Evolutionary conservation across 2,888 invertebrate genomes (phyloP), one percentile per base, ranked within the genome.

Genomic region (Phragmatobia fuliginosa): DNA sequence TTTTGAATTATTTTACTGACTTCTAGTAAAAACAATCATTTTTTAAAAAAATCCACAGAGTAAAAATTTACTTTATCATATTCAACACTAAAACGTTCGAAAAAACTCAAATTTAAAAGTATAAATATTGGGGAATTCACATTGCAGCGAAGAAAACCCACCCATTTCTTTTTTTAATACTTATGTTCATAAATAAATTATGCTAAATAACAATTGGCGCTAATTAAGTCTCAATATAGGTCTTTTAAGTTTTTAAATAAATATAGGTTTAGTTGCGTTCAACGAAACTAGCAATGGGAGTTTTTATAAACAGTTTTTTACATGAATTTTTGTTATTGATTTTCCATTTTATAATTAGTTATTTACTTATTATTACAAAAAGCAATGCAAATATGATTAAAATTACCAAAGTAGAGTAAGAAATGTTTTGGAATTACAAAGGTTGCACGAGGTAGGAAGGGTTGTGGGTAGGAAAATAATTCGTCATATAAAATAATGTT

Each of bases 371-470:
- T 65, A 69, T 38, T 49, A 52, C 49, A 0, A 56, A n/a, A 52
- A 28, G 31, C 63, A 60, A 68, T 68, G 32, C 36, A 64, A 64
- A 68, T 25, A 56, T 28, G 32, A 25, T 56, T 36, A 18, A 41
- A 41, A 56, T 45, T 56, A 75, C 79, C 71, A 72, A 79, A 73
- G 77, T 31, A 83, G 77, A 28, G 11, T 25, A 56, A 56, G 52
- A 4, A 14, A 56, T 14, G 25, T 56, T 25, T 56, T 28, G 65
- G 69, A 31, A 49, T 56, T 45, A 28, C 32, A n/a, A 45, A 49
- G 4, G 10, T 18, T 59, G 31, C 31, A 59, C 2, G 31, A 21
- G 14, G 8, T 6, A 25, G 11, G 10, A n/a, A 32, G 7, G 8
- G 31, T 21, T 11, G 8, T 6, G 36, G 11, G 10, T 32, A 32